Evolutionary conservation across 2,797 vertebrate genomes (phyloP).

Genomic region (Danio aesculapii): DNA sequence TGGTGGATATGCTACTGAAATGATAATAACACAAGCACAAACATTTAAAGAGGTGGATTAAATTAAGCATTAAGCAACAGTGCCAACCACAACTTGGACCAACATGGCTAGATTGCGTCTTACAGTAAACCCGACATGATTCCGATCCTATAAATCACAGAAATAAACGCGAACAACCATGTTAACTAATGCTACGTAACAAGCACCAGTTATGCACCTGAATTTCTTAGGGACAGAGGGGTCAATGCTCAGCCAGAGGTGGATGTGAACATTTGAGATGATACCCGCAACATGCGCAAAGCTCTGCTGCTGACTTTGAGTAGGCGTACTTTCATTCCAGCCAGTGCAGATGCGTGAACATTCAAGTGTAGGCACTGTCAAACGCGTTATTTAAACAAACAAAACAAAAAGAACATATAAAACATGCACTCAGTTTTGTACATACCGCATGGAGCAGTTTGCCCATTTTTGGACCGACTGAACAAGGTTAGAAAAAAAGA

Average conservation of each 20-base stretch:
- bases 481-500: constrained; percentile 33
- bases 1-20: neutral
- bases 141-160: neutral
- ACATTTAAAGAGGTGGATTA: neutral
- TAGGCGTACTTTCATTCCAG: constrained; percentile 56
- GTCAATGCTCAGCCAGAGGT: constrained; percentile 1
- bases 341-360: constrained; percentile 55
- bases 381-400: constrained; percentile 15
- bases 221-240: neutral
- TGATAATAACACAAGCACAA: neutral
- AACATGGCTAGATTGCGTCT: neutral
- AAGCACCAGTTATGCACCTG: neutral
- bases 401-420: constrained; percentile 31
- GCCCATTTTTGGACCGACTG: constrained; percentile 55
- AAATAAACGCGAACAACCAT: neutral
- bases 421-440: constrained; percentile 32
- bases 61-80: neutral
- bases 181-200: neutral
- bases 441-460: constrained; percentile 57
- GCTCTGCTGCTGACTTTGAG: constrained; percentile 49
- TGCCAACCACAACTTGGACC: constrained; percentile 11
- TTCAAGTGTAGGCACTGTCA: constrained; percentile 26
- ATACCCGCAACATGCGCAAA: constrained; percentile 59
- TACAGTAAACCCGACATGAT: neutral
- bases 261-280: neutral